phyloP scores from a whole-genome alignment of 2,888 invertebrate species.

The Epistrophella euchroma region DNA sequence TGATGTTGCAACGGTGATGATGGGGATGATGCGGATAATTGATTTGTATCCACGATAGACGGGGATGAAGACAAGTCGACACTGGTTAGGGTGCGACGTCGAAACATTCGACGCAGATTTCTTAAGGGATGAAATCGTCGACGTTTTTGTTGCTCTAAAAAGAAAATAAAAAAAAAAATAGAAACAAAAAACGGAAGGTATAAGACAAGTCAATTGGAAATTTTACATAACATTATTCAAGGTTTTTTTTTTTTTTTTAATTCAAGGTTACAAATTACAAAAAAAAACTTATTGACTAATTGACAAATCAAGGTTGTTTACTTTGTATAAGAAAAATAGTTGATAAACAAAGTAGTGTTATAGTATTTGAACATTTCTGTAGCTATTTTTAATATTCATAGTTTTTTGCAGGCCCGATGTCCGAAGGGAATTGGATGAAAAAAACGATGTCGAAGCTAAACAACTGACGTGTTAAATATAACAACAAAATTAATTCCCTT shows the following conservation, averaged over 20 bases:
- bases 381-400: no score
- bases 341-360: no score
- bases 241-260: background rate
- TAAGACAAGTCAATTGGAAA: background rate
- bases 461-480: no score
- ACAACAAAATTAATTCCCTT: no score
- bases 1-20: constrained; percentile 80
- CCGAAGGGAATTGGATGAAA: no score
- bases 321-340: background rate
- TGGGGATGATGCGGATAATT: constrained; percentile 79
- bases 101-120: constrained; percentile 83
- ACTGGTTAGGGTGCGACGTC: constrained; percentile 82
- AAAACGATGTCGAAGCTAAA: no score
- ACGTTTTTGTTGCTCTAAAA: constrained; percentile 82
- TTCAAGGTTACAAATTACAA: constrained; percentile 20
- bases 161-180: constrained; percentile 59
- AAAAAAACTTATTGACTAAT: background rate
- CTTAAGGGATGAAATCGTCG: constrained; percentile 83
- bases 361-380: no score
- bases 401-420: no score
- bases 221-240: constrained; percentile 22
- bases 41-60: constrained; percentile 70
- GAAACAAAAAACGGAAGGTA: constrained; percentile 19
- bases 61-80: constrained; percentile 74
- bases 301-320: constrained; percentile 1